Percentiles rank a stretch among this genome's conserved stretches.
phyloP scores from a whole-genome alignment of 37 sponge, comb jelly and placozoan genomes.

The Beroe ovata region DNA sequence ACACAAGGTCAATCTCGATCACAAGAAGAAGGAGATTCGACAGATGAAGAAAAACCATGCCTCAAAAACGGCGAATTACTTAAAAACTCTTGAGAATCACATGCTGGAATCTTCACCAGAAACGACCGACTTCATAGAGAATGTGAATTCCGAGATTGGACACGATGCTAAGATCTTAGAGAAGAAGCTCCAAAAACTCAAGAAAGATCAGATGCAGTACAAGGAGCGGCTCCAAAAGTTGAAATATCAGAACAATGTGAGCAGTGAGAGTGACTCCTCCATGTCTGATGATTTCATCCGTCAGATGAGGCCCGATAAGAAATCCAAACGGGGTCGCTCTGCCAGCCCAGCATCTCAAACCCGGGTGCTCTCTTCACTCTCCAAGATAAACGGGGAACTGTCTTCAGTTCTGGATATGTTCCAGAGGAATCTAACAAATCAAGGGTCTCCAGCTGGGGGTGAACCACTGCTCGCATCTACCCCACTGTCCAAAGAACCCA shows the following conservation, averaged over 20 bases:
- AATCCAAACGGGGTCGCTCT: slow-evolving; percentile 46
- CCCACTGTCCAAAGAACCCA: slow-evolving; percentile 32
- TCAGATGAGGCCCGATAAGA: not conserved
- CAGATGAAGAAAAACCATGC: slow-evolving; percentile 33
- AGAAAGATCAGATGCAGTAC: slow-evolving; percentile 52
- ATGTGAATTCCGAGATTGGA: slow-evolving; percentile 21
- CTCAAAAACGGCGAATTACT: slow-evolving; percentile 40
- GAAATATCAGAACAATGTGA: slow-evolving; percentile 47
- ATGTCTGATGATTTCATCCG: slow-evolving; percentile 17
- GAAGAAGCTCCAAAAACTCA: slow-evolving; percentile 56
- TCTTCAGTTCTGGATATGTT: slow-evolving; percentile 62
- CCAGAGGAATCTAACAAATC: slow-evolving; percentile 1
- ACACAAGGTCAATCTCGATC: slow-evolving; percentile 38
- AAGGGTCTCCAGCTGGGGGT: not conserved
- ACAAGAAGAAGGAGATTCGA: slow-evolving; percentile 18
- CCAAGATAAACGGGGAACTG: slow-evolving; percentile 50
- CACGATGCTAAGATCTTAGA: slow-evolving; percentile 36
- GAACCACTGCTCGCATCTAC: slow-evolving; percentile 29
- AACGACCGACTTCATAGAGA: slow-evolving; percentile 64
- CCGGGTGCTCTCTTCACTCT: slow-evolving; percentile 26
- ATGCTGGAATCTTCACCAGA: slow-evolving; percentile 66
- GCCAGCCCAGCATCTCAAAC: slow-evolving; percentile 44
- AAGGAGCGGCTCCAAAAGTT: slow-evolving; percentile 34
- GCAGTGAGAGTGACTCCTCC: slow-evolving; percentile 19
- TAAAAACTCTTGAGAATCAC: slow-evolving; percentile 46